These are phyloP conservation scores for Irena cyanogastra DNA, from an alignment of 2,113 vertebrate species.

Conservation along the genomic window DNA sequence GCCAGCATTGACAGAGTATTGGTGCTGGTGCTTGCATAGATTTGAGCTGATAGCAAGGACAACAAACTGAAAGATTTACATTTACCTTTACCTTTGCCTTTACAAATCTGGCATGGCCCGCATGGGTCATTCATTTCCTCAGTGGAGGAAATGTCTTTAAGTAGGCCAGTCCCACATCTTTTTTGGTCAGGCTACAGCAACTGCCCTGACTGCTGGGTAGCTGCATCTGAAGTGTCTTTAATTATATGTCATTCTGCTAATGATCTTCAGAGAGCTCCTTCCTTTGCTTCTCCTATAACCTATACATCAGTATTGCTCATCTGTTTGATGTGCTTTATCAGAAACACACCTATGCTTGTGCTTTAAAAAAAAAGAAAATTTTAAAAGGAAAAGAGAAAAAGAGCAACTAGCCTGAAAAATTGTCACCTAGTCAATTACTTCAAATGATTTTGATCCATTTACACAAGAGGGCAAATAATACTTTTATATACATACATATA, in stretches of 20 bases:
- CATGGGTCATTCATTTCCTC: not conserved
- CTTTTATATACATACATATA: not conserved
- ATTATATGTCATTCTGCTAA: not conserved
- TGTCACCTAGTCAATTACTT: not conserved
- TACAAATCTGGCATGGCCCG: not conserved
- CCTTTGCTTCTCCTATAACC: not conserved
- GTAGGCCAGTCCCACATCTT: accelerated
- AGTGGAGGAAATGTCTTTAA: not conserved
- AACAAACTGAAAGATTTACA: not conserved
- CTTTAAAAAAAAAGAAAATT: not conserved
- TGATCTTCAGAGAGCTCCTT: not conserved
- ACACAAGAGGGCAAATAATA: not conserved
- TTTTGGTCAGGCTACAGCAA: not conserved
- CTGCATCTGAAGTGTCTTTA: not conserved
- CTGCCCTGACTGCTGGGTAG: not conserved
- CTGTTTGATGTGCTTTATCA: not conserved
- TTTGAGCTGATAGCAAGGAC: not conserved
- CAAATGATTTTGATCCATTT: not conserved
- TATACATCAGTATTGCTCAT: not conserved
- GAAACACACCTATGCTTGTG: not conserved
- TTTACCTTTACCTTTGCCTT: not conserved
- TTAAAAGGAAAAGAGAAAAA: not conserved
- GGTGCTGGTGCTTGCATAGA: not conserved
- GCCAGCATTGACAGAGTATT: not conserved
- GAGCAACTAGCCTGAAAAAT: not conserved